These are phyloP conservation scores for Laspeyria flexula DNA, from an alignment of 2,888 invertebrate genomes.

Conservation along the genomic window DNA sequence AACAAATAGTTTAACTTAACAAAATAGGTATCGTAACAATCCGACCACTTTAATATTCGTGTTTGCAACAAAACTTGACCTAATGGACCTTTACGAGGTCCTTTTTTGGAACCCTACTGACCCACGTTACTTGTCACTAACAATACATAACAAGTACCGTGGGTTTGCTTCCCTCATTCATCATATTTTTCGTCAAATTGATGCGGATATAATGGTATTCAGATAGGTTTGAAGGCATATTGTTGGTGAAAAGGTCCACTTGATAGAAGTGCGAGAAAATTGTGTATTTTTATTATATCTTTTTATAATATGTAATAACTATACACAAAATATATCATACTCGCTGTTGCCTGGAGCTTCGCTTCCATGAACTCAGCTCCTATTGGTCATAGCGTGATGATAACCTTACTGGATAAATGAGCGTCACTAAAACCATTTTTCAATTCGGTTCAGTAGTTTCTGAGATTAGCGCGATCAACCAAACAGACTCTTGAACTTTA, in stretches of 20 bases:
- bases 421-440: no score
- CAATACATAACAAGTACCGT: conserved; percentile 29
- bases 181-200: conserved; percentile 32
- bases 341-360: no score
- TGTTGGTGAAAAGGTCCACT: neutral
- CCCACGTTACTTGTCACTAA: conserved; percentile 41
- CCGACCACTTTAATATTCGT: conserved; percentile 2
- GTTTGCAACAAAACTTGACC: conserved; percentile 27
- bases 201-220: conserved; percentile 8
- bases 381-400: no score
- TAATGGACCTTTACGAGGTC: conserved; percentile 12
- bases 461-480: no score
- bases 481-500: no score
- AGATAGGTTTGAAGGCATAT: conserved; percentile 11
- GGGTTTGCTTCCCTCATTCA: conserved; percentile 22
- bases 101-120: conserved; percentile 24
- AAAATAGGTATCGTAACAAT: no score
- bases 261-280: neutral
- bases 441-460: no score
- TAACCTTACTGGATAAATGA: no score
- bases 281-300: neutral
- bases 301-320: no score
- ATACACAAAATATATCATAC: no score
- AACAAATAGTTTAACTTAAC: neutral
- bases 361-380: no score